phyloP scores from a whole-genome alignment of 2,797 vertebrate species.

The Odontamblyopus lacepedii region DNA sequence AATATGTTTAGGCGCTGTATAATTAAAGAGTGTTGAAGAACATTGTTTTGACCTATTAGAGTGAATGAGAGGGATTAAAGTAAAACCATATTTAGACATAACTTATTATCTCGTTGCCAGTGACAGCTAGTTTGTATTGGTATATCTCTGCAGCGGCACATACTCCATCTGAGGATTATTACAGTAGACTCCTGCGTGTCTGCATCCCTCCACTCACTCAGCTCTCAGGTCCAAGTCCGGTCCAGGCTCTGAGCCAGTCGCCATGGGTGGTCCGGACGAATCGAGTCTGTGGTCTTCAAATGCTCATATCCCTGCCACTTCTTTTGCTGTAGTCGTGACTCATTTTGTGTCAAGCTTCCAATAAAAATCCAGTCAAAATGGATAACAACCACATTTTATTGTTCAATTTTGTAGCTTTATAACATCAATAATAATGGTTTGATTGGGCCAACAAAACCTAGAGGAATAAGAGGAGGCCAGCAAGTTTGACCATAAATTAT shows the following conservation, averaged over 20 bases:
- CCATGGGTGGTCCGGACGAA: constrained; percentile 68
- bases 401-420: background rate
- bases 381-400: background rate
- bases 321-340: constrained; percentile 2
- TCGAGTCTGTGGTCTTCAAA: constrained; percentile 36
- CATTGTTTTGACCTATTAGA: background rate
- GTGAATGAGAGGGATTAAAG: background rate
- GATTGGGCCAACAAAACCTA: background rate
- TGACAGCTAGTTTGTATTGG: constrained; percentile 27
- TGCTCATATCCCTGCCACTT: constrained; percentile 36
- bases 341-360: constrained; percentile 9
- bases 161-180: constrained; percentile 42
- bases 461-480: background rate
- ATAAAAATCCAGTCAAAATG: background rate
- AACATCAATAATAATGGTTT: background rate
- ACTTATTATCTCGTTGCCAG: constrained; percentile 7
- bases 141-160: constrained; percentile 32
- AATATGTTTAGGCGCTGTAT: background rate
- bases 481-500: too few relatives aligned
- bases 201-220: constrained; percentile 40
- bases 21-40: background rate
- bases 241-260: constrained; percentile 56
- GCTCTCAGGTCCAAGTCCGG: constrained; percentile 35
- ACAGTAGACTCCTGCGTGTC: constrained; percentile 32
- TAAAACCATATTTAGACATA: background rate